Percentiles rank a stretch among this genome's conserved stretches.
Evolutionary conservation across 2,888 invertebrate species (phyloP).

Genomic region (Coleophora deauratella): DNA sequence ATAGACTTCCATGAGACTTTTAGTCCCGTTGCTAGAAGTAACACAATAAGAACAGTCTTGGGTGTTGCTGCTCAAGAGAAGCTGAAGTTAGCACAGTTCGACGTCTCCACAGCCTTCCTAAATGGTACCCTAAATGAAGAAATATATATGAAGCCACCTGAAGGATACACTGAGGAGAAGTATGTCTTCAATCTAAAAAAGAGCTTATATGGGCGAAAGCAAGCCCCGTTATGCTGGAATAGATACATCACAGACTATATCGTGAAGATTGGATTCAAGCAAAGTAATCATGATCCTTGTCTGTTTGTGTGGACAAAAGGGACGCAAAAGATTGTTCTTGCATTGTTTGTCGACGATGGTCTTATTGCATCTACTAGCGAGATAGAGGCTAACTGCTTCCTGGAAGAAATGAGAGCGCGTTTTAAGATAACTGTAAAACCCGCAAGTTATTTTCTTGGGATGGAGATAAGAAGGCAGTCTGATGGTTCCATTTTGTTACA

Average conservation of each 20-base stretch:
- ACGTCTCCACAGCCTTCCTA: slow-evolving; percentile 9
- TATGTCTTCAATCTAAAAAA: slow-evolving; percentile 10
- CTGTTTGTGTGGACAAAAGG: slow-evolving; percentile 5
- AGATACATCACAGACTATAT: slow-evolving; percentile 4
- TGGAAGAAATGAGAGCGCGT: background rate
- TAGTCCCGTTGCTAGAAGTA: too few species aligned
- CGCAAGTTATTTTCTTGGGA: slow-evolving; percentile 2
- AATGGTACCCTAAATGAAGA: slow-evolving; percentile 7
- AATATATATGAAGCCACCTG: slow-evolving; percentile 9
- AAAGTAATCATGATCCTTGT: slow-evolving; percentile 9
- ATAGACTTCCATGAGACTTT: too few species aligned
- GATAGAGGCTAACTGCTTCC: background rate
- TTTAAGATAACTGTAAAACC: slow-evolving; percentile 3
- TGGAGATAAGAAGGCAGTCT: background rate
- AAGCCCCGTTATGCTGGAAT: slow-evolving; percentile 12
- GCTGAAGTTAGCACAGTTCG: slow-evolving; percentile 9
- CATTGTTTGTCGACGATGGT: slow-evolving; percentile 12
- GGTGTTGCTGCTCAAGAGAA: slow-evolving; percentile 3
- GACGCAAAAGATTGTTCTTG: slow-evolving; percentile 4
- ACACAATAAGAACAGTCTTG: too few species aligned
- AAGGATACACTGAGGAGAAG: slow-evolving; percentile 3
- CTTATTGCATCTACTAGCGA: slow-evolving; percentile 4
- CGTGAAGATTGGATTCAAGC: slow-evolving; percentile 3
- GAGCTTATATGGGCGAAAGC: slow-evolving; percentile 14
- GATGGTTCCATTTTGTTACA: slow-evolving; percentile 1